Conservation (phyloP, 2,113 vertebrate genomes). For the Lophochroa leadbeateri region DNA sequence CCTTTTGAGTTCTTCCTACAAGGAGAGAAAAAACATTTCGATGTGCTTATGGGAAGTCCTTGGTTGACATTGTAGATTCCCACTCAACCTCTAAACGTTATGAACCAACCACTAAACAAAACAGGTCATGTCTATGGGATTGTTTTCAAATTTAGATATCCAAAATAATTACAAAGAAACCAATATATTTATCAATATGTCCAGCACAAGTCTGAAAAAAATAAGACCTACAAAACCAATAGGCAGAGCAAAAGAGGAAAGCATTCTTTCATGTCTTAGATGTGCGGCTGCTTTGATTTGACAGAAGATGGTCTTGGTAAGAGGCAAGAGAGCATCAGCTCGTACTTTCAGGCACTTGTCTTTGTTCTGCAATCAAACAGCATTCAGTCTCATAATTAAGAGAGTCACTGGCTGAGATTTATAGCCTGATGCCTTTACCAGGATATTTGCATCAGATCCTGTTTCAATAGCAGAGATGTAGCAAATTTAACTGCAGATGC, state of each 20-base stretch:
- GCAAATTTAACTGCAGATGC: background rate
- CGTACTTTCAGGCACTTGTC: background rate
- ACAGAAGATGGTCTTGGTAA: background rate
- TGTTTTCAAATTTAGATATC: background rate
- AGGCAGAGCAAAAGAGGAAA: background rate
- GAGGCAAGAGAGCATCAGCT: background rate
- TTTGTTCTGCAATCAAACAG: background rate
- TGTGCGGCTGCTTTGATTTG: background rate
- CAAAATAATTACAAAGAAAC: background rate
- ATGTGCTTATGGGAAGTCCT: background rate
- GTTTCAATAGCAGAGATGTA: background rate
- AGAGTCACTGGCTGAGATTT: background rate
- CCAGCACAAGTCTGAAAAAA: background rate
- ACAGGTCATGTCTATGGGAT: accelerated
- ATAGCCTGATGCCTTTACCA: background rate
- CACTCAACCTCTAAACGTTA: accelerated
- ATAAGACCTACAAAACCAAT: background rate
- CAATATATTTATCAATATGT: background rate
- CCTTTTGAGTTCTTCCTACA: conserved; percentile 87
- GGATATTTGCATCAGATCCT: background rate
- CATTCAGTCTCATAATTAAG: background rate
- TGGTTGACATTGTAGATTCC: background rate
- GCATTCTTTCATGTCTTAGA: background rate
- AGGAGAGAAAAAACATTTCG: background rate
- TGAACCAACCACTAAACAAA: accelerated